Base-by-base conservation (phyloP, 2,888 invertebrate species). In the Ferrisia virgata region DNA sequence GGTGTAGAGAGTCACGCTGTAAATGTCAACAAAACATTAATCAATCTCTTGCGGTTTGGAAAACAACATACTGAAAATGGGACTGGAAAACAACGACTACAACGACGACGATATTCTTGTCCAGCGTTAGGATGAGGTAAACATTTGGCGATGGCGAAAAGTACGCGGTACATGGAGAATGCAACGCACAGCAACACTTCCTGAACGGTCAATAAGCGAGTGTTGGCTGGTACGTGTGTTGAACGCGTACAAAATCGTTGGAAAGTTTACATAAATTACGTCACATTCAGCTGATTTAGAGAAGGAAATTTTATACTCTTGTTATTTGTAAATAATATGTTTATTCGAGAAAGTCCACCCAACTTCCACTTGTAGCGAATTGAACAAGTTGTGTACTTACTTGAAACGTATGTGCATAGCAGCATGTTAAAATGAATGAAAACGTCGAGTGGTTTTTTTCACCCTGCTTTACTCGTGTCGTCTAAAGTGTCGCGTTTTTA, bases 281-380 rank as follows among this genome's bases (percentile, higher is more conserved):
- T 80, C 80, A 80, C 80, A 80, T 80, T 47, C 80, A 80, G 47
- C 80, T 31, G 80, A 80, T 47, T 84, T 64, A 64, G 58, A 64
- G 28, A 64, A 64, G 58, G 58, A 64, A 64, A 64, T 64, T 64
- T 64, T 64, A 22, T 64, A 64, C 28, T 28, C 58, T 64, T 64
- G 25, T 64, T 64, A 64, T 64, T 64, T 64, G 58, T 64, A 64
- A 64, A 64, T 64, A 64, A 64, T 64, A 64, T 64, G 58, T 64
- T 11, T 64, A 28, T 64, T 28, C 28, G 25, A 64, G 28, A 64
- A 64, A 64, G 25, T 64, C 58, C 25, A 64, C 22, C 58, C 28
- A 28, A 64, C 18, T n/a, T 47, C 47, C 47, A 47, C 47, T 47
- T 47, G 47, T 18, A 8, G 47, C 18, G 18, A 47, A 47, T n/a